Percentiles rank a stretch among this genome's conserved stretches.
These are phyloP conservation scores for Corynorhinus townsendii DNA, from an alignment of 2,113 vertebrate species.

Conservation along the genomic window DNA sequence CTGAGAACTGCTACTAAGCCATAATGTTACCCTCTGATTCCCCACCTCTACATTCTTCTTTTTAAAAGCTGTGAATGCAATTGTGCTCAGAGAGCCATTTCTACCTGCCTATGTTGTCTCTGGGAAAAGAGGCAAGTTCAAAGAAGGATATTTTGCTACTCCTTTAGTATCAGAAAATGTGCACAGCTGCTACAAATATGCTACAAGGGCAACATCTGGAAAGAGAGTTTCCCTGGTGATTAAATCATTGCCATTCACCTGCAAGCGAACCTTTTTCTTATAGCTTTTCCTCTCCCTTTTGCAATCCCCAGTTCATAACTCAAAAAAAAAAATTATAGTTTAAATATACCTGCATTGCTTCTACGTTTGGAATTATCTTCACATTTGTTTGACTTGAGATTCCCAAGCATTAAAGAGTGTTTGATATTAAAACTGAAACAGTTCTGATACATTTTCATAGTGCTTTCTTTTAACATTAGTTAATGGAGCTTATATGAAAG, in stretches of 20 bases:
- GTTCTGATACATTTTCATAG: neutral
- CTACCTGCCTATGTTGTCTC: slow-evolving; percentile 34
- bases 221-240: neutral
- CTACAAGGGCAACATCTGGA: slow-evolving; percentile 55
- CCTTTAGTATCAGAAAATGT: slow-evolving; percentile 9
- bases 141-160: slow-evolving; percentile 14
- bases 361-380: neutral
- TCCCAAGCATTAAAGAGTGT: neutral
- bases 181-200: slow-evolving; percentile 29
- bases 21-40: neutral
- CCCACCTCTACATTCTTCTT: neutral
- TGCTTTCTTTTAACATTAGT: neutral
- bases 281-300: neutral
- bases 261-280: neutral
- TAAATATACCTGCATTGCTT: neutral
- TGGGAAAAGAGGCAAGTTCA: slow-evolving; percentile 43
- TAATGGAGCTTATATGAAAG: neutral
- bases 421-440: neutral
- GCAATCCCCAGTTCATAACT: neutral
- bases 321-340: neutral
- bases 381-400: neutral
- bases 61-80: slow-evolving; percentile 16
- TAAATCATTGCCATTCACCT: slow-evolving; percentile 38
- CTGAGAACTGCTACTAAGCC: neutral
- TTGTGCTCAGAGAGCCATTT: slow-evolving; percentile 35